Evolutionary conservation across 2,113 vertebrate species (phyloP).

Genomic region (Mesitornis unicolor): DNA sequence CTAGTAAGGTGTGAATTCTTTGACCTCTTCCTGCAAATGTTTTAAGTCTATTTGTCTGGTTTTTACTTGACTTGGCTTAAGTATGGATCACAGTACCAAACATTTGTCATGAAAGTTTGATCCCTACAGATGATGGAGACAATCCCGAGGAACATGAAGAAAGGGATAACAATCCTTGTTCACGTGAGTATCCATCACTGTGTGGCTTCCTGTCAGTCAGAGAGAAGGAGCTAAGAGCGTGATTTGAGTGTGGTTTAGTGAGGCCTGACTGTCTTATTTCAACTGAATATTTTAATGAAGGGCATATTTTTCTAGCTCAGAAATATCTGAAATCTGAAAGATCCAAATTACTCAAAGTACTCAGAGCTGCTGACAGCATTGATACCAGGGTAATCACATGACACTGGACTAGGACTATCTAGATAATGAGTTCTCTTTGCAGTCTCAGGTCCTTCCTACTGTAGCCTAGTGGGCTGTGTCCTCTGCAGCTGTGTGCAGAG

Average conservation of each 20-base stretch:
- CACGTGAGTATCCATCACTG: not conserved
- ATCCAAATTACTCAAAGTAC: not conserved
- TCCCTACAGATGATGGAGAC: not conserved
- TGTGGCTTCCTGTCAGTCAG: not conserved
- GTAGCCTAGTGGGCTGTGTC: no score
- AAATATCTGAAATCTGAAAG: not conserved
- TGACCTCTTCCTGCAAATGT: not conserved
- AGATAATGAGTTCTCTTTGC: not conserved
- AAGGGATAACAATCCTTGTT: not conserved
- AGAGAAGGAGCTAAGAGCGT: not conserved
- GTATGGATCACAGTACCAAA: not conserved
- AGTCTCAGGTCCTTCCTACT: not conserved
- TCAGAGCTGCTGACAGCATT: not conserved
- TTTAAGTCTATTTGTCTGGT: not conserved
- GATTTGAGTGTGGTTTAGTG: not conserved
- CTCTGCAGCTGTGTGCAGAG: not conserved
- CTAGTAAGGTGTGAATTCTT: not conserved
- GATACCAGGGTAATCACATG: not conserved
- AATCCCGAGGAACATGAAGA: not conserved
- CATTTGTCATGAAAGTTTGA: not conserved
- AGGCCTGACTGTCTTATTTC: not conserved
- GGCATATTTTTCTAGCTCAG: not conserved
- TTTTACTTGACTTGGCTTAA: not conserved
- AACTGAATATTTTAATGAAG: not conserved
- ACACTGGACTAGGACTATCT: not conserved